A percentile compares a stretch with the other conserved stretches of the same genome.
Conservation (phyloP, 2,888 invertebrate species). For the Seira ritae region DNA sequence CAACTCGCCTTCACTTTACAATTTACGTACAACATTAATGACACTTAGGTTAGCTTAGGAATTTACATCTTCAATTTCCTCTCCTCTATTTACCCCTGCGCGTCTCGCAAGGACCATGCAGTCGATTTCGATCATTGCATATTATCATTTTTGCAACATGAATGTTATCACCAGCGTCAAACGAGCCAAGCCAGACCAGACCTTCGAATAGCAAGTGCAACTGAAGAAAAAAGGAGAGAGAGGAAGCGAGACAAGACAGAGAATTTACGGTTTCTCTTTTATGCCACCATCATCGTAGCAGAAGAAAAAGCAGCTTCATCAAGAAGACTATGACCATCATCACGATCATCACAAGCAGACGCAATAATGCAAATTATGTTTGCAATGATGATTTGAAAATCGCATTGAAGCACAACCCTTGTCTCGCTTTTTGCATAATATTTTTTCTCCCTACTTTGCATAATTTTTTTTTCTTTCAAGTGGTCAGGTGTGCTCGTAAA, state of each 20-base stretch:
- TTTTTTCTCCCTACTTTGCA: slow-evolving; percentile 13
- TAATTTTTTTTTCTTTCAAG: neutral
- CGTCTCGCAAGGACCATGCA: neutral
- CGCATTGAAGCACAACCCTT: neutral
- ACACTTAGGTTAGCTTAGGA: neutral
- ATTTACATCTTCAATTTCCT: neutral
- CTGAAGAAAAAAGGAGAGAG: neutral
- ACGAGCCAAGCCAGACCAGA: neutral
- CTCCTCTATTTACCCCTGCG: neutral
- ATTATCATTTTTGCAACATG: neutral
- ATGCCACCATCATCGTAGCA: neutral
- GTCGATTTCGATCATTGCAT: neutral
- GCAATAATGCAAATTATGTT: slow-evolving; percentile 8
- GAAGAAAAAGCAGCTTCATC: neutral
- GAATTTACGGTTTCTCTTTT: slow-evolving; percentile 19
- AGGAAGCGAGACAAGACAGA: slow-evolving; percentile 16
- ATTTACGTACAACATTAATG: slow-evolving; percentile 3
- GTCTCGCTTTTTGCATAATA: slow-evolving; percentile 16
- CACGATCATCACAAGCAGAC: neutral
- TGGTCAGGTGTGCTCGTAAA: slow-evolving; percentile 20
- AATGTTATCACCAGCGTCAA: neutral
- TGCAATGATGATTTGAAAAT: neutral
- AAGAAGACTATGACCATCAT: neutral
- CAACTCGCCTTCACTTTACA: no score
- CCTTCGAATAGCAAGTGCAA: neutral